Conservation (phyloP, 2,888 invertebrate species). For the Agelastica alni region DNA sequence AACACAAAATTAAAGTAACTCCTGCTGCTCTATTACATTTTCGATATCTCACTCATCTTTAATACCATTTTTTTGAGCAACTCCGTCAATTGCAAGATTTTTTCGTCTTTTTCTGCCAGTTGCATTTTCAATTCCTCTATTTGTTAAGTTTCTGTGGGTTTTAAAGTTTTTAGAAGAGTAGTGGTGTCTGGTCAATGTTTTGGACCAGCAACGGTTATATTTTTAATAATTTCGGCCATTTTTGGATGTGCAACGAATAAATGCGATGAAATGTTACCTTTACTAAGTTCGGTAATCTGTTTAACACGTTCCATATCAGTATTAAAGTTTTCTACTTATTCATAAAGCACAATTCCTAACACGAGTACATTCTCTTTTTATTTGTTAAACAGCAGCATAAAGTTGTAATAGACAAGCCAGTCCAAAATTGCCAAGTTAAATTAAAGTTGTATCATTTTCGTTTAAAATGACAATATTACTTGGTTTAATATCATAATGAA, state of each 20-base stretch:
- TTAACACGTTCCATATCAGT: conserved; percentile 80
- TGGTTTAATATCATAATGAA: conserved; percentile 84
- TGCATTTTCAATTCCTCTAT: conserved; percentile 59
- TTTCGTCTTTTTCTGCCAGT: conserved; percentile 59
- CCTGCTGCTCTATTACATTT: too few species aligned
- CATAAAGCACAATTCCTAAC: conserved; percentile 77
- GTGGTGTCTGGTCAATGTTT: conserved; percentile 63
- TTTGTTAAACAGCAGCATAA: conserved; percentile 84
- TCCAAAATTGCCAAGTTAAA: conserved; percentile 84
- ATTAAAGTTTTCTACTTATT: conserved; percentile 71
- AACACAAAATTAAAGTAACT: too few species aligned
- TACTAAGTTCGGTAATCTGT: conserved; percentile 65
- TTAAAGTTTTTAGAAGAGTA: conserved; percentile 60
- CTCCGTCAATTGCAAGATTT: too few species aligned
- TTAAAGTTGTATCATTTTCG: conserved; percentile 59
- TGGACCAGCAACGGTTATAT: conserved; percentile 62
- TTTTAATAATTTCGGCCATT: conserved; percentile 65
- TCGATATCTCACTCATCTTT: too few species aligned
- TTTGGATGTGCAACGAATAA: conserved; percentile 63
- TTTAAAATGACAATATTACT: conserved; percentile 75
- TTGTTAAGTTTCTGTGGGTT: too few species aligned
- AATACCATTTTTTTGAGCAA: too few species aligned
- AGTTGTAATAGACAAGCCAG: conserved; percentile 74
- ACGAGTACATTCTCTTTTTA: conserved; percentile 73
- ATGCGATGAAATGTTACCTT: conserved; percentile 65